These are phyloP conservation scores for Megathymus violae DNA, from an alignment of 1,140 invertebrate genomes.

Conservation along the genomic window DNA sequence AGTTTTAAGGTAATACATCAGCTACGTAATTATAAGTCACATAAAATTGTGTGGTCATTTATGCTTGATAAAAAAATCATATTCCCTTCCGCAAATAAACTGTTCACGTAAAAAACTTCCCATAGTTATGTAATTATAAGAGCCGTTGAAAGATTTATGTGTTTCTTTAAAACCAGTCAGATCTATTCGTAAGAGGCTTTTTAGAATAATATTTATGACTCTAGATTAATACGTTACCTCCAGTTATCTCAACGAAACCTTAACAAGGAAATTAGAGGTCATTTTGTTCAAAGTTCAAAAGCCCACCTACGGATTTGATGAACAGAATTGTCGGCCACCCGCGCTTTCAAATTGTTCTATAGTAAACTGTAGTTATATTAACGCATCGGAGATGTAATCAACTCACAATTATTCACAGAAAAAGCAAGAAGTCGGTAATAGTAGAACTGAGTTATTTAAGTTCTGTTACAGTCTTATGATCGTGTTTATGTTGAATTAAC, in stretches of 20 bases:
- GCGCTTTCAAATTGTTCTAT: conserved; percentile 45
- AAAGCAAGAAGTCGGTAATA: no score
- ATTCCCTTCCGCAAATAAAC: no score
- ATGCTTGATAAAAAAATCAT: no score
- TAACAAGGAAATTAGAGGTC: conserved; percentile 77
- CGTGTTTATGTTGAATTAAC: conserved; percentile 65
- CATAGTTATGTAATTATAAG: conserved; percentile 47
- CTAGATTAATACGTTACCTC: conserved; percentile 68
- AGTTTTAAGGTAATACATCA: no score
- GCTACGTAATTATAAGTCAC: no score
- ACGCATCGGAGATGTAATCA: background rate
- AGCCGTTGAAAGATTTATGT: conserved; percentile 46
- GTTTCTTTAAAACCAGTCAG: conserved; percentile 36
- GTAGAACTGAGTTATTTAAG: background rate
- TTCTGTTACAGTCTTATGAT: background rate
- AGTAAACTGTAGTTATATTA: conserved; percentile 13
- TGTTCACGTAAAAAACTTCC: conserved; percentile 7
- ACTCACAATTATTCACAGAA: background rate
- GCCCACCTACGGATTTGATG: conserved; percentile 72
- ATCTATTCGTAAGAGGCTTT: conserved; percentile 31
- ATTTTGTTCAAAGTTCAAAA: conserved; percentile 64
- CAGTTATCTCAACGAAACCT: conserved; percentile 57
- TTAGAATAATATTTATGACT: conserved; percentile 60
- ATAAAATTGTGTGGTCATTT: no score
- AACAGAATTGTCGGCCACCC: conserved; percentile 72